These are phyloP conservation scores for Macropus fuliginosus DNA, from an alignment of 2,797 vertebrate species.

Conservation along the genomic window DNA sequence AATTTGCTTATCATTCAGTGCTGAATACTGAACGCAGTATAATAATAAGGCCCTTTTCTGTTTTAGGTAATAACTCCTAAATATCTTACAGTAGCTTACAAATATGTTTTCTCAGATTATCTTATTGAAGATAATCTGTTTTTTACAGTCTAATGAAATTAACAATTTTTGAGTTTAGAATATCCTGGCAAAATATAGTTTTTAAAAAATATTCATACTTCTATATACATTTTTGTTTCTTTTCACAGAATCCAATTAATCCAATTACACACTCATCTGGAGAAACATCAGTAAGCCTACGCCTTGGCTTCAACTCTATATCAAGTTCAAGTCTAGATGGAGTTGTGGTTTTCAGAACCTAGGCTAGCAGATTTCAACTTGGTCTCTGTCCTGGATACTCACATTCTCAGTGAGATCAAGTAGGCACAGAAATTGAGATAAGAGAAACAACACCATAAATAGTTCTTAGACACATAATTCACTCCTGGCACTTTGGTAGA, in stretches of 20 bases:
- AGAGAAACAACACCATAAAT: not conserved
- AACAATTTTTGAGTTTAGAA: not conserved
- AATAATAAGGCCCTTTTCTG: not conserved
- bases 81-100: not conserved
- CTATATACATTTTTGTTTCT: not conserved
- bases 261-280: not conserved
- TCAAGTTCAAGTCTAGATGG: not conserved
- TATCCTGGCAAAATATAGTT: not conserved
- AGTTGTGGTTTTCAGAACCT: too few relatives aligned
- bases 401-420: not conserved
- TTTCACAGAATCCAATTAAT: not conserved
- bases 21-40: not conserved
- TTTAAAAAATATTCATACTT: not conserved
- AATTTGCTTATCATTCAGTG: not conserved
- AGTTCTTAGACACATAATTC: not conserved
- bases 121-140: not conserved
- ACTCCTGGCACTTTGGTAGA: not conserved
- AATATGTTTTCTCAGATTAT: not conserved
- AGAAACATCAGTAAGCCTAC: not conserved
- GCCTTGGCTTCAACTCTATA: not conserved
- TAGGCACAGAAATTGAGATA: not conserved
- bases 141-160: not conserved
- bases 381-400: not conserved
- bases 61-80: not conserved
- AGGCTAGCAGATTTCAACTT: too few relatives aligned